These are phyloP conservation scores for Dicentrarchus labrax DNA, from an alignment of 2,113 vertebrate genomes.

Conservation along the genomic window DNA sequence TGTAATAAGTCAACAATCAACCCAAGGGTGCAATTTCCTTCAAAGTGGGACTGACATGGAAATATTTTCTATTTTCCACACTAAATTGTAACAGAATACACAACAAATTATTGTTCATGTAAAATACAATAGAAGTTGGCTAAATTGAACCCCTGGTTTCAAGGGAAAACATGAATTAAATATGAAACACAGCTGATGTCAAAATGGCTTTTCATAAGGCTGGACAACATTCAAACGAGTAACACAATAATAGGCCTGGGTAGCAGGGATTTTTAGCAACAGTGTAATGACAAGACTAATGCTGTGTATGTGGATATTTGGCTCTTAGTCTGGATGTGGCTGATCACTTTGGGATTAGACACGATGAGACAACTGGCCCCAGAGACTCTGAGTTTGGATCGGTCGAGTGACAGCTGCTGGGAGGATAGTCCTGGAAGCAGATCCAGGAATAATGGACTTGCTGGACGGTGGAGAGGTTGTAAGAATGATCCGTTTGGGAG, in stretches of 20 bases:
- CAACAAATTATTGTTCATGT: background rate
- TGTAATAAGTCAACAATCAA: background rate
- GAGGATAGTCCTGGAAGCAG: slow-evolving; percentile 60
- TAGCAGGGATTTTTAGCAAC: slow-evolving; percentile 24
- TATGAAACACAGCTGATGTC: background rate
- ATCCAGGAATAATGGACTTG: slow-evolving; percentile 27
- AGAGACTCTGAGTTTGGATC: slow-evolving; percentile 34
- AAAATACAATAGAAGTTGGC: background rate
- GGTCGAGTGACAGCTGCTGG: slow-evolving; percentile 61
- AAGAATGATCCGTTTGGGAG: slow-evolving; percentile 1
- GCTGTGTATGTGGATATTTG: slow-evolving; percentile 34
- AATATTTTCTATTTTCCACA: background rate
- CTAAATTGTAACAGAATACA: background rate
- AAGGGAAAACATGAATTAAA: background rate
- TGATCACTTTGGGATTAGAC: slow-evolving; percentile 22
- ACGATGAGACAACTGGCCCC: slow-evolving; percentile 45
- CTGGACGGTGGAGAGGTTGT: slow-evolving; percentile 34
- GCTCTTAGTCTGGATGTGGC: slow-evolving; percentile 10
- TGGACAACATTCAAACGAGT: slow-evolving; percentile 10
- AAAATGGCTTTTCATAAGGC: background rate
- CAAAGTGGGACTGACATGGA: background rate
- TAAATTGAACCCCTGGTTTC: background rate
- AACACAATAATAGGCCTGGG: slow-evolving; percentile 18
- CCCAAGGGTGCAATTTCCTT: background rate
- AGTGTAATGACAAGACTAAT: slow-evolving; percentile 1